These are phyloP conservation scores for Stegophylla sp. DNA, from an alignment of 2,888 invertebrate genomes.

Conservation along the genomic window DNA sequence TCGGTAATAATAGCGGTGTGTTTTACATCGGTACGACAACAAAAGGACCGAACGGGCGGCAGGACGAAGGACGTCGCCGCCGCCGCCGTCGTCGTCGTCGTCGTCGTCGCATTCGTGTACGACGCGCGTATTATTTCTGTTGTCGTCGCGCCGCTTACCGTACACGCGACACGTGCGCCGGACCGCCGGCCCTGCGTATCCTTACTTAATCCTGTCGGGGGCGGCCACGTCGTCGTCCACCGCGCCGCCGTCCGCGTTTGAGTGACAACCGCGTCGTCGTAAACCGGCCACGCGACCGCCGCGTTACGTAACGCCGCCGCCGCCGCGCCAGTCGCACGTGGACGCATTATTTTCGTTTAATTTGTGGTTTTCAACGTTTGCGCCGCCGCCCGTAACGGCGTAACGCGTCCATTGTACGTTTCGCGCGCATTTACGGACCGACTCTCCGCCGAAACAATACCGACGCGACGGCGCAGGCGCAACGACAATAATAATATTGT, in stretches of 20 bases:
- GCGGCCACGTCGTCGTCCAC: slow-evolving; percentile 23
- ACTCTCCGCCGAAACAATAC: background rate
- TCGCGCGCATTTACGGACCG: slow-evolving; percentile 28
- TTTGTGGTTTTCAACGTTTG: slow-evolving; percentile 45
- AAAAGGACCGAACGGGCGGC: too few species aligned
- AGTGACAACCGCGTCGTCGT: slow-evolving; percentile 55
- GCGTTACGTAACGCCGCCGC: slow-evolving; percentile 44
- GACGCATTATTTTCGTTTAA: slow-evolving; percentile 55
- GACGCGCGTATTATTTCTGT: too few species aligned
- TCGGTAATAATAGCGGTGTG: too few species aligned
- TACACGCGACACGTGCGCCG: too few species aligned
- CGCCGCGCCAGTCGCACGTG: slow-evolving; percentile 21
- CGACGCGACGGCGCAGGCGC: background rate
- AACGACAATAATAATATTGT: background rate
- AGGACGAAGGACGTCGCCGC: too few species aligned
- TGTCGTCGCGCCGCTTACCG: too few species aligned
- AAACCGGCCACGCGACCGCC: slow-evolving; percentile 55
- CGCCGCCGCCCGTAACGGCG: slow-evolving; percentile 10
- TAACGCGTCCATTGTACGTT: slow-evolving; percentile 39
- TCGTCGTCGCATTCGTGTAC: too few species aligned
- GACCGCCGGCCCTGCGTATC: too few species aligned
- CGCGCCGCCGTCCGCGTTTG: slow-evolving; percentile 3
- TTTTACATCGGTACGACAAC: too few species aligned
- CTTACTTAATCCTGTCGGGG: too few species aligned
- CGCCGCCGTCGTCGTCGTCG: too few species aligned